Base-by-base conservation (phyloP, 2,888 invertebrate genomes). In the Apoda limacodes region DNA sequence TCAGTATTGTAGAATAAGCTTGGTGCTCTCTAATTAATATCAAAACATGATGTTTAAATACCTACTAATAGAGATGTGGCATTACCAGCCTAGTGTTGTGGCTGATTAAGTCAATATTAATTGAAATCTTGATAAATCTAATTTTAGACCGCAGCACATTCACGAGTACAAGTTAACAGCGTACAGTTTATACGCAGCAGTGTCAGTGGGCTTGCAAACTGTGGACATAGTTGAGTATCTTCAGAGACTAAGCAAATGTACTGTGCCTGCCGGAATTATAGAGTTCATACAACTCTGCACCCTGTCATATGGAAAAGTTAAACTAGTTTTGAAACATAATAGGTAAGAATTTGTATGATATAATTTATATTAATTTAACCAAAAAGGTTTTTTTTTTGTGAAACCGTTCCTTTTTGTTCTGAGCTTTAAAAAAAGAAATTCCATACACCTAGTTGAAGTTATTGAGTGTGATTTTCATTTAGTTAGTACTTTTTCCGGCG, bases 101-200 rank as follows among this genome's bases (percentile, higher is more conserved):
- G n/a, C n/a, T n/a, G n/a, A n/a, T n/a, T n/a, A n/a, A n/a, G n/a
- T n/a, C n/a, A n/a, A n/a, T n/a, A n/a, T n/a, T n/a, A n/a, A n/a
- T n/a, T n/a, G n/a, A n/a, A n/a, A n/a, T n/a, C n/a, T n/a, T n/a
- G n/a, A n/a, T n/a, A n/a, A n/a, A n/a, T n/a, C n/a, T n/a, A n/a
- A 14, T 35, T 21, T 28, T 49, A 82, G 82, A 20, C 99, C 99
- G 1, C 96, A 98, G 72, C 92, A 93, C 59, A 91, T 99, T 42
- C 99, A 99, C 53, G 98, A 99, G 78, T 95, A 95, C 60, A 96
- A 96, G 64, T 68, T 99, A 43, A 99, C 99, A 4, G 95, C 99
- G 0, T 99, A 99, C 81, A 99, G 99, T 30, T 83, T 99, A 37
- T 99, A 99, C 64, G 99, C 99, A 1, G 99, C 99, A 4, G 99